Conservation (phyloP, 2,113 vertebrate genomes). For the Neomonachus schauinslandi region DNA sequence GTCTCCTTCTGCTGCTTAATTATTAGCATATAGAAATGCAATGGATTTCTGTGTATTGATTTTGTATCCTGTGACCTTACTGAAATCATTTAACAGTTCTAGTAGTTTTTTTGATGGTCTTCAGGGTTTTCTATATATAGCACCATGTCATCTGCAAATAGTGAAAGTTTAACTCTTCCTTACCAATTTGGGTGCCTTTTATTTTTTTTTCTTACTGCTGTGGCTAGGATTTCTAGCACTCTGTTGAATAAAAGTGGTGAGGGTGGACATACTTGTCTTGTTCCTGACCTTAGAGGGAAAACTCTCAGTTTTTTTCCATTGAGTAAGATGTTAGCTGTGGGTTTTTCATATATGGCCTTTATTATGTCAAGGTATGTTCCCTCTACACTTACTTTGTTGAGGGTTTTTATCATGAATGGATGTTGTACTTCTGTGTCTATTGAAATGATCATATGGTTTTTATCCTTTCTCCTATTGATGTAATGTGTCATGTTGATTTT, state of each 20-base stretch:
- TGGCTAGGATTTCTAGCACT: background rate
- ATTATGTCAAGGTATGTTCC: background rate
- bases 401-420: background rate
- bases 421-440: background rate
- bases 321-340: background rate
- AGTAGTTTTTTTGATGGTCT: background rate
- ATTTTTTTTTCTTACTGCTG: background rate
- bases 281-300: background rate
- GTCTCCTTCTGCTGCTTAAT: background rate
- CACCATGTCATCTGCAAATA: background rate
- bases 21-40: background rate
- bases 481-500: background rate
- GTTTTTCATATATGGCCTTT: background rate
- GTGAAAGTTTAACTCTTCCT: background rate
- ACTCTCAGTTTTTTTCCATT: background rate
- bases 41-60: background rate
- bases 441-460: background rate
- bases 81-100: background rate
- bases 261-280: background rate
- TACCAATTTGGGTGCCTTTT: background rate
- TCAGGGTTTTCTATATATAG: background rate
- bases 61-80: background rate
- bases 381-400: background rate
- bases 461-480: background rate
- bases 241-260: background rate